Evolutionary conservation across 2,888 invertebrate species (phyloP), one percentile per base, ranked within the genome.

Genomic region (Mycalesis mineus): DNA sequence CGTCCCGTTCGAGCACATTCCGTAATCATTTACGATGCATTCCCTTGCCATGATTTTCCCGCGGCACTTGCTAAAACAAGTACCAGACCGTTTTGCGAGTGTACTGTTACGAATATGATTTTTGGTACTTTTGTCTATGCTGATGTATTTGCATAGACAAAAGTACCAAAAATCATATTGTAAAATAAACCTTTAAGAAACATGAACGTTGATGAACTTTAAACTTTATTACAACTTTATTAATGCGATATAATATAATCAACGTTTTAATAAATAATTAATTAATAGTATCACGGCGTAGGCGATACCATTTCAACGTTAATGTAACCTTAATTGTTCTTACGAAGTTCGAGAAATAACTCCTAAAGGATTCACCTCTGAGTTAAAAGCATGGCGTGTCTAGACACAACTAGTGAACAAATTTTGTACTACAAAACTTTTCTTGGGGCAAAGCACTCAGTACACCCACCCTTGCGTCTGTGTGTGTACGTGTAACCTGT

Each of bases 21-120:
- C 82, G 80, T 88, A 85, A 88, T 88, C 82, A 88, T 88, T 88
- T 88, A 87, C 84, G 84, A 86, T 88, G 88, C 88, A 88, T 88
- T 88, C 88, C 76, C 82, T 78, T 81, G 84, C 80, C 79, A 86
- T 86, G 88, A 88, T 88, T 89, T 88, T 87, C 81, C 80, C 78
- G 78, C 80, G 77, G 77, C 80, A 82, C 80, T 80, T 74, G 77
- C 68, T 70, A 77, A 80, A 65, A 66, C 67, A 65, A 69, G 68
- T 70, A 72, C 77, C 80, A 77, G 75, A 75, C 76, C 71, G 73
- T 74, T 81, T 75, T 77, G 71, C 70, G 51, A 55, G 48, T 47
- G 39, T 36, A 47, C 45, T 42, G 6, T 37, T 51, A 15, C 13
- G 7, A 48, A 36, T 14, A 39, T n/a, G 14, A 39, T 17, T 36